These are phyloP conservation scores for Sacculina carcini DNA, from an alignment of 2,888 invertebrate genomes.

Conservation along the genomic window DNA sequence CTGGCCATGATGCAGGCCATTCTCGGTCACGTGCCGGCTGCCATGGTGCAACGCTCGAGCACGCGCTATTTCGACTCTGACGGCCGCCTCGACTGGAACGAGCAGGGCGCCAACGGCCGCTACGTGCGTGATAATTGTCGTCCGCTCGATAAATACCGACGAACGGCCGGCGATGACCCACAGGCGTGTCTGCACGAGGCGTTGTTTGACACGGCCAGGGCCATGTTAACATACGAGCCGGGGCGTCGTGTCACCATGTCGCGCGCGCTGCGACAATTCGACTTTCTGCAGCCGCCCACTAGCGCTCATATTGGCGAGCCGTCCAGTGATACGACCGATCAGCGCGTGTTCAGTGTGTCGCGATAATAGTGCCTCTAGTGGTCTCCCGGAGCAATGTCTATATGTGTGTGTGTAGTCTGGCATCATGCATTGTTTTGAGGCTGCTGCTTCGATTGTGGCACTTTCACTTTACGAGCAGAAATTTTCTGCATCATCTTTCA, in stretches of 20 bases:
- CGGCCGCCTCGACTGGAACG: constrained; percentile 93
- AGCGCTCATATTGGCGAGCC: not conserved
- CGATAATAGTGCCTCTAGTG: not conserved
- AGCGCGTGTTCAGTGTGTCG: not conserved
- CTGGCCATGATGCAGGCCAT: constrained; percentile 99
- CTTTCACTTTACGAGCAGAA: not conserved
- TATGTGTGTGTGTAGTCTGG: not conserved
- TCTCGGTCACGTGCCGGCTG: constrained; percentile 68
- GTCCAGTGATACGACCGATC: not conserved
- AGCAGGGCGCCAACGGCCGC: constrained; percentile 80
- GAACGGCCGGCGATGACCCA: constrained; percentile 33
- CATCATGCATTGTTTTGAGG: too few relatives aligned
- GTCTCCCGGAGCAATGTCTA: not conserved
- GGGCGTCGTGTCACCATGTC: constrained; percentile 57
- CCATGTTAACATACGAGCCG: constrained; percentile 95
- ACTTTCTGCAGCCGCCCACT: not conserved
- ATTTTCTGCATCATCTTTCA: too few relatives aligned
- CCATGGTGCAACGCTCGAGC: constrained; percentile 68
- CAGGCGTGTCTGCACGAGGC: constrained; percentile 70
- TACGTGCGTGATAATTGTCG: constrained; percentile 96
- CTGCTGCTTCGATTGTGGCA: too few relatives aligned
- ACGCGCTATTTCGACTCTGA: constrained; percentile 97
- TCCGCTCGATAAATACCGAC: constrained; percentile 33
- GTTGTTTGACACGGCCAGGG: constrained; percentile 74
- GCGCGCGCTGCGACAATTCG: constrained; percentile 51